Evolutionary conservation across 2,113 vertebrate species (phyloP).

Genomic region (Saguinus midas): DNA sequence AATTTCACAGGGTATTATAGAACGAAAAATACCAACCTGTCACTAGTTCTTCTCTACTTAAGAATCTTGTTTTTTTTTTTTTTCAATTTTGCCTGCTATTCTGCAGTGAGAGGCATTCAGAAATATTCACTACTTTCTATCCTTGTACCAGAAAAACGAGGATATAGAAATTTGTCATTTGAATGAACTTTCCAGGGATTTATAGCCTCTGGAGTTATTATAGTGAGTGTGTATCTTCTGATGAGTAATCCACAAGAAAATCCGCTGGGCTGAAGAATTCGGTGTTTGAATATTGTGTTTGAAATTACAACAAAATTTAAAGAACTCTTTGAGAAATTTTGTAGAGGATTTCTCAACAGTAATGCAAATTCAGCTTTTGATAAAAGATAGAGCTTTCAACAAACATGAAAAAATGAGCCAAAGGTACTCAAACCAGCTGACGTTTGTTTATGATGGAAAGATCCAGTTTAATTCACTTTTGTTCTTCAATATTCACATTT

Average conservation of each 20-base stretch:
- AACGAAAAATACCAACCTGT: not conserved
- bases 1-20: fast-evolving
- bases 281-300: not conserved
- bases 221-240: not conserved
- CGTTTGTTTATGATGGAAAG: not conserved
- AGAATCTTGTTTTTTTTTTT: not conserved
- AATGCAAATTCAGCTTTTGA: not conserved
- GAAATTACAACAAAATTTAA: not conserved
- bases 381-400: not conserved
- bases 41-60: fast-evolving
- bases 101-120: not conserved
- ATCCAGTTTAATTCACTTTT: not conserved
- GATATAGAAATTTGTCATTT: not conserved
- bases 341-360: fast-evolving
- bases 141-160: not conserved
- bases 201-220: not conserved
- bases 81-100: not conserved
- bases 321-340: not conserved
- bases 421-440: not conserved
- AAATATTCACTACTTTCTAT: not conserved
- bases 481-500: not conserved
- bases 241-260: no score
- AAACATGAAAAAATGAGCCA: not conserved
- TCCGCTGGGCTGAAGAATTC: not conserved
- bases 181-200: not conserved